phyloP scores from a whole-genome alignment of 2,797 vertebrate species.

The Sarcoramphus papa region DNA sequence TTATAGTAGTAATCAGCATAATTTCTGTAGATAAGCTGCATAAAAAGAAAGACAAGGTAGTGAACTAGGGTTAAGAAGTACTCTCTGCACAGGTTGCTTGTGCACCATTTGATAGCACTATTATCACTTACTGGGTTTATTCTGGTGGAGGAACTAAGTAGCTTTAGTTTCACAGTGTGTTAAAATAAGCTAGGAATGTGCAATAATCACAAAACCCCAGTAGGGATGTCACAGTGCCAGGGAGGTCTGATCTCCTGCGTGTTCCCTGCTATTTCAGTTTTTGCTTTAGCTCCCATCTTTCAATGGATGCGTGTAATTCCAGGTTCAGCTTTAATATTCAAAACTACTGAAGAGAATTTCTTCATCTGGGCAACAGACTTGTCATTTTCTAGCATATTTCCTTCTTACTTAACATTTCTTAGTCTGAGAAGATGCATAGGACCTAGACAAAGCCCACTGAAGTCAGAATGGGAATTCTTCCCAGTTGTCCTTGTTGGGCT shows the following conservation, averaged over 20 bases:
- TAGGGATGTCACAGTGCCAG: background rate
- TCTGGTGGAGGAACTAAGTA: background rate
- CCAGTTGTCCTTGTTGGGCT: background rate
- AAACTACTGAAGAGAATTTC: background rate
- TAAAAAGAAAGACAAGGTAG: background rate
- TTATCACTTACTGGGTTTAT: background rate
- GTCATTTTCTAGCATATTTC: background rate
- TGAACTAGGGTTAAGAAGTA: background rate
- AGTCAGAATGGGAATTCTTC: background rate
- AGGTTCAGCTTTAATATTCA: background rate
- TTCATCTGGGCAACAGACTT: background rate
- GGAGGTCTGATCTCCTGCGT: accelerated
- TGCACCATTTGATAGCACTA: background rate
- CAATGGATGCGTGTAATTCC: background rate
- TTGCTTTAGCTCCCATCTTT: background rate
- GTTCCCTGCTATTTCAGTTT: background rate
- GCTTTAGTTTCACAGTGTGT: background rate
- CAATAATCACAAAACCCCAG: background rate
- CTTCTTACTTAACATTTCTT: background rate
- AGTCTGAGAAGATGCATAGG: background rate
- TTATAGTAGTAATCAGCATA: background rate
- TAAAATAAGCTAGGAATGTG: background rate
- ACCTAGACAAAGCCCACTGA: background rate
- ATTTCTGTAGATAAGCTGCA: background rate
- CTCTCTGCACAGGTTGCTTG: background rate